Evolutionary conservation across 2,888 invertebrate genomes (phyloP), one percentile per base, ranked within the genome.

Genomic region (Stegana nigrithorax): DNA sequence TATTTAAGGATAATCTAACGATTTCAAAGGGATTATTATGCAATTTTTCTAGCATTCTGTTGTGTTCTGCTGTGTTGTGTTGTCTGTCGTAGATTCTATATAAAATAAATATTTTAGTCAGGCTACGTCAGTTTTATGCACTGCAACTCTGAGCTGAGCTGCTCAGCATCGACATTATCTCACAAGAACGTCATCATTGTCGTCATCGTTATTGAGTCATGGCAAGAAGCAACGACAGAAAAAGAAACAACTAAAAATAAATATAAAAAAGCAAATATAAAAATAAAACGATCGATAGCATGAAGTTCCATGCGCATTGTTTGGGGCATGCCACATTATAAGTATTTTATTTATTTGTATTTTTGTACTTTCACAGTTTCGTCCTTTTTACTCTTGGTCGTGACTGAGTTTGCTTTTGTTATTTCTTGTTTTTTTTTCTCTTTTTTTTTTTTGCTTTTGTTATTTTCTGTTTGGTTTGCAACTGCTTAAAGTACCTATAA

Each of bases 21-120:
- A 81, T 81, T 81, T 81, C 80, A 81, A 81, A 81, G 73, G 81
- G 83, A 82, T 82, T 82, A 83, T 81, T 81, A 79, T 81, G 82
- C 81, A 81, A 81, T 81, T 83, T 82, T 81, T 81, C 79, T 73
- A 73, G 76, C 70, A 55, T 74, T 78, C 71, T 74, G 71, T 75
- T 78, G 73, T 73, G 64, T 23, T 60, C 61, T 60, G 72, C 67
- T 55, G 56, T 62, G 32, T 10, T 23, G 10, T 47, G 25, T 27
- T 47, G 8, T 51, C 26, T 55, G n/a, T 55, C 4, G 14, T 29
- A 29, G 10, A 39, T n/a, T 39, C 39, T 39, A 39, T 39, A 39
- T 39, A 39, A 14, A 39, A 17, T 14, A 39, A 39, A 39, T 39
- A 39, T 17, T 39, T 8, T n/a, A n/a, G n/a, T n/a, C n/a, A n/a